These are phyloP conservation scores for Cyrtonyx montezumae DNA, from an alignment of 2,113 vertebrate genomes.

Conservation along the genomic window DNA sequence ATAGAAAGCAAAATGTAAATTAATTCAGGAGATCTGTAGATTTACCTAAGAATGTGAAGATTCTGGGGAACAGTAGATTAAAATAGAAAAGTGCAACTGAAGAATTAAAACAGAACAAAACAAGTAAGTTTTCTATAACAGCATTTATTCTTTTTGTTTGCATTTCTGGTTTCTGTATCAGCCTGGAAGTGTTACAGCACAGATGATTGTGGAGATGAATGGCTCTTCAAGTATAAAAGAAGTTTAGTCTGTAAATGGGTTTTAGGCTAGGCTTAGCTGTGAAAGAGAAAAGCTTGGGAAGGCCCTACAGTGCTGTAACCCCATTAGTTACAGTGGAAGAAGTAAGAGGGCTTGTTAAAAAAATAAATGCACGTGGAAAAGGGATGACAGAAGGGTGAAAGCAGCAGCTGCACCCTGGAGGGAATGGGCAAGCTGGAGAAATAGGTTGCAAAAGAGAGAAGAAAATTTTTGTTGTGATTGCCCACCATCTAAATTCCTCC, in stretches of 20 bases:
- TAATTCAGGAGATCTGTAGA: not conserved
- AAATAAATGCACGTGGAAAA: slow-evolving; percentile 70
- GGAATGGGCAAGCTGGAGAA: slow-evolving; percentile 48
- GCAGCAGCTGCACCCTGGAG: slow-evolving; percentile 69
- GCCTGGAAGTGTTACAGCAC: not conserved
- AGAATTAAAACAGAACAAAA: not conserved
- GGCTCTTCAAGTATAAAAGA: slow-evolving; percentile 24
- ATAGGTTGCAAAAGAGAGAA: slow-evolving; percentile 17
- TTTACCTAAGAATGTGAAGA: not conserved
- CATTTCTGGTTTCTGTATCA: not conserved
- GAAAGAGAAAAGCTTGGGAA: slow-evolving; percentile 68
- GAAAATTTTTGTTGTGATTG: not conserved
- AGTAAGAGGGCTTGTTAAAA: slow-evolving; percentile 73
- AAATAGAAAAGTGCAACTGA: not conserved
- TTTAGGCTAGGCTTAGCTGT: slow-evolving; percentile 65
- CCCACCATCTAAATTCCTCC: not conserved
- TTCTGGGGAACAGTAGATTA: not conserved
- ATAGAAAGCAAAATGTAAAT: not conserved
- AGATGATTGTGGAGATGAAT: not conserved
- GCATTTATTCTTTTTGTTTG: not conserved
- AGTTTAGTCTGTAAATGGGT: slow-evolving; percentile 55
- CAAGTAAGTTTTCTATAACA: not conserved
- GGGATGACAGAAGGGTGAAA: slow-evolving; percentile 44
- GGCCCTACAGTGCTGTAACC: slow-evolving; percentile 71
- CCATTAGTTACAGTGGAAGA: slow-evolving; percentile 73